Percentiles rank a stretch among this genome's conserved stretches.
These are phyloP conservation scores for Chamaetylas fuelleborni DNA, from an alignment of 2,113 vertebrate genomes.

Conservation along the genomic window DNA sequence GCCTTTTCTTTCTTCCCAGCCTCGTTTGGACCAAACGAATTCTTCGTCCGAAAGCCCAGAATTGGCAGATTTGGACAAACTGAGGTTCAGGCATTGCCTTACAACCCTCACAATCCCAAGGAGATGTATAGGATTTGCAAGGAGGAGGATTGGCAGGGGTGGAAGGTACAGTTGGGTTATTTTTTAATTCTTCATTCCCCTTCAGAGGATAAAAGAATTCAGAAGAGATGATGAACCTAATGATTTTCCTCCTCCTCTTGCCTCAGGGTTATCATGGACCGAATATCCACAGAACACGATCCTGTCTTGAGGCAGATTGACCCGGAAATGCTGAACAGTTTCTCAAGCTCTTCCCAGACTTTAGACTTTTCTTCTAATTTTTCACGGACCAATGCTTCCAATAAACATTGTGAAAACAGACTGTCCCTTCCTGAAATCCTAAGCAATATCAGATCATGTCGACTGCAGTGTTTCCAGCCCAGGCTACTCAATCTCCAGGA, in stretches of 20 bases:
- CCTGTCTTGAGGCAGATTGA: conserved; percentile 83
- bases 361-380: conserved; percentile 78
- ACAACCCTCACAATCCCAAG: conserved; percentile 85
- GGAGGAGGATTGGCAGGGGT: conserved; percentile 86
- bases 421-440: conserved; percentile 86
- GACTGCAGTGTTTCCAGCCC: conserved; percentile 90
- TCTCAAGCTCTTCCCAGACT: conserved; percentile 78
- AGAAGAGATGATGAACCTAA: not conserved
- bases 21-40: conserved; percentile 79
- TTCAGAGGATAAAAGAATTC: not conserved
- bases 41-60: conserved; percentile 69
- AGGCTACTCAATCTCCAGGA: conserved; percentile 78
- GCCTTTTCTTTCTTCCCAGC: conserved; percentile 65
- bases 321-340: conserved; percentile 81
- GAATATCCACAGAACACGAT: conserved; percentile 84
- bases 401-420: conserved; percentile 84
- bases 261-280: conserved; percentile 86
- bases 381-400: conserved; percentile 86
- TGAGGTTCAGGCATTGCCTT: conserved; percentile 84
- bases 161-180: conserved; percentile 78
- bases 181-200: not conserved
- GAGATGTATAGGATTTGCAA: conserved; percentile 85
- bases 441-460: conserved; percentile 90
- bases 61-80: conserved; percentile 76
- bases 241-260: not conserved